Evolutionary conservation across 64 coral and sea anemone genomes (phyloP).

Genomic region (Trachythela sp.): DNA sequence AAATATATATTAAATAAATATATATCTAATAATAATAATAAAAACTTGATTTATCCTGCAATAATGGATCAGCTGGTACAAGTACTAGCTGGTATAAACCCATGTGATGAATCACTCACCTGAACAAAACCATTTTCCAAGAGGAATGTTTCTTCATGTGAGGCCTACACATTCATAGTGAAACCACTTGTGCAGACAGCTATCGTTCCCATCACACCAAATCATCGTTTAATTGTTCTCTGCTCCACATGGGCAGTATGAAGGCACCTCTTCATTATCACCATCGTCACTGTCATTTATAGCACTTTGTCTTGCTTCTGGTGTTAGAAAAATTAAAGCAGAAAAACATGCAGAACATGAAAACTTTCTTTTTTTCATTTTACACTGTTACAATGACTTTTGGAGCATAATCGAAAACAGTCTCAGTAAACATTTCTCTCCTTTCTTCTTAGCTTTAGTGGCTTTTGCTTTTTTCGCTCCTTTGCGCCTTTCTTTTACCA

Average conservation of each 20-base stretch:
- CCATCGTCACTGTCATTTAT: not conserved
- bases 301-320: not conserved
- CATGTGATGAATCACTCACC: slow-evolving; percentile 40
- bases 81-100: no score
- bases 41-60: not conserved
- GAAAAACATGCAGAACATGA: not conserved
- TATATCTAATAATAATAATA: not conserved
- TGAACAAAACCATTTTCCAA: slow-evolving; percentile 53
- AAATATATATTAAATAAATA: not conserved
- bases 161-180: slow-evolving; percentile 52
- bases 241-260: slow-evolving; percentile 42
- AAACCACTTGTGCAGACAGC: slow-evolving; percentile 40
- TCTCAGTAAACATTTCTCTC: not conserved
- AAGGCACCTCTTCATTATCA: slow-evolving; percentile 21
- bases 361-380: no score
- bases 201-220: slow-evolving; percentile 46
- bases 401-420: no score
- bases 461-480: slow-evolving; percentile 44
- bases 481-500: slow-evolving; percentile 31
- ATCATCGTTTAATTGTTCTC: slow-evolving; percentile 37
- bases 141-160: slow-evolving; percentile 16
- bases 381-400: no score
- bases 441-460: slow-evolving; percentile 57
- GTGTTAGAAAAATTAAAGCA: not conserved
- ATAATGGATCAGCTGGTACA: no score